Evolutionary conservation across 2,113 vertebrate species (phyloP).

Genomic region (Probosciger aterrimus): DNA sequence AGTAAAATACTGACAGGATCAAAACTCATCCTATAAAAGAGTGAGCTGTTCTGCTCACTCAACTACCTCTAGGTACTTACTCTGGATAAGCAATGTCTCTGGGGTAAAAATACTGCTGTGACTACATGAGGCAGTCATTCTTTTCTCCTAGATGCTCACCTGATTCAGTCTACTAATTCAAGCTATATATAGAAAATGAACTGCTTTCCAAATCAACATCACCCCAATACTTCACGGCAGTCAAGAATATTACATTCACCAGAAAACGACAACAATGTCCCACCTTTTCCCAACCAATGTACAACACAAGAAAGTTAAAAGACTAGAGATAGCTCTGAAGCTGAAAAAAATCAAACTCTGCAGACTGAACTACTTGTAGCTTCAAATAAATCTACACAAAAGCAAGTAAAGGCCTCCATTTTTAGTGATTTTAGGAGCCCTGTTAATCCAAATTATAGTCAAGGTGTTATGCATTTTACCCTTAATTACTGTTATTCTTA

Average conservation of each 20-base stretch:
- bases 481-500: neutral
- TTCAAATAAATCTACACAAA: neutral
- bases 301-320: neutral
- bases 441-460: neutral
- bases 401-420: neutral
- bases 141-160: neutral
- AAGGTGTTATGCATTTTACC: neutral
- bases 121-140: neutral
- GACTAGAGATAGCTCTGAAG: neutral
- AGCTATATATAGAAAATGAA: neutral
- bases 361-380: neutral
- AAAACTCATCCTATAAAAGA: neutral
- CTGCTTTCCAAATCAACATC: neutral
- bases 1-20: neutral
- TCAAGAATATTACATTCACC: neutral
- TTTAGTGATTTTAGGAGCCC: neutral
- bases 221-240: neutral
- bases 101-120: neutral
- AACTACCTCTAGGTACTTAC: neutral
- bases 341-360: neutral
- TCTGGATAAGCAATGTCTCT: neutral
- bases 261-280: neutral
- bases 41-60: neutral
- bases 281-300: neutral
- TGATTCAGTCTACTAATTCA: neutral